These are phyloP conservation scores for Hirtodrosophila alboralis DNA, from an alignment of 2,888 invertebrate species.

Conservation along the genomic window DNA sequence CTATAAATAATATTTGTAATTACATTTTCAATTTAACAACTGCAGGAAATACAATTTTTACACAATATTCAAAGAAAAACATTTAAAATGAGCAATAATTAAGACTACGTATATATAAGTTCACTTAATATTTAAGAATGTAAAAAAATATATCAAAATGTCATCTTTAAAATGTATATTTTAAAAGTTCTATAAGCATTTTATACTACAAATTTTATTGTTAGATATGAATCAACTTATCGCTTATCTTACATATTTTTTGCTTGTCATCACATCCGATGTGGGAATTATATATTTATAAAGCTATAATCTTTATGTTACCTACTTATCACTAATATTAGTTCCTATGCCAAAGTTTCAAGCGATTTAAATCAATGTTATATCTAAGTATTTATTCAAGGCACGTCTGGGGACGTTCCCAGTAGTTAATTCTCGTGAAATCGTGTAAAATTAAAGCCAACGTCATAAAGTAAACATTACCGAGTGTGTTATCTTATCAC, in stretches of 20 bases:
- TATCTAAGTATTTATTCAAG: constrained; percentile 20
- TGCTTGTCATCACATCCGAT: constrained; percentile 11
- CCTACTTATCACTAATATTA: constrained; percentile 20
- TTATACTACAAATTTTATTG: too few species aligned
- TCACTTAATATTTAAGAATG: too few species aligned
- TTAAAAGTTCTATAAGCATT: too few species aligned
- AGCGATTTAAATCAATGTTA: background rate
- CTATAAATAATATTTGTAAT: constrained; percentile 23
- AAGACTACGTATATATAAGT: too few species aligned
- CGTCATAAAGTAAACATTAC: constrained; percentile 30
- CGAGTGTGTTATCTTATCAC: constrained; percentile 57
- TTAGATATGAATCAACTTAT: too few species aligned
- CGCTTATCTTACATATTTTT: too few species aligned
- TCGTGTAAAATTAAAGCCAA: constrained; percentile 25
- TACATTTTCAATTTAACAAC: constrained; percentile 2
- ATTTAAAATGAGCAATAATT: too few species aligned
- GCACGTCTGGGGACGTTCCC: constrained; percentile 8
- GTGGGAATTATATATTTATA: background rate
- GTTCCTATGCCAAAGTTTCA: constrained; percentile 1
- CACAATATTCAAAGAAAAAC: too few species aligned
- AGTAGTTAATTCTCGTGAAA: constrained; percentile 3
- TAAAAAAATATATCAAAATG: too few species aligned
- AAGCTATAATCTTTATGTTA: constrained; percentile 15
- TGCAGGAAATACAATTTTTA: constrained; percentile 31
- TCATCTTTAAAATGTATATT: too few species aligned